These are phyloP conservation scores for Branchellion lobata DNA, from an alignment of 2,888 invertebrate genomes.

Conservation along the genomic window DNA sequence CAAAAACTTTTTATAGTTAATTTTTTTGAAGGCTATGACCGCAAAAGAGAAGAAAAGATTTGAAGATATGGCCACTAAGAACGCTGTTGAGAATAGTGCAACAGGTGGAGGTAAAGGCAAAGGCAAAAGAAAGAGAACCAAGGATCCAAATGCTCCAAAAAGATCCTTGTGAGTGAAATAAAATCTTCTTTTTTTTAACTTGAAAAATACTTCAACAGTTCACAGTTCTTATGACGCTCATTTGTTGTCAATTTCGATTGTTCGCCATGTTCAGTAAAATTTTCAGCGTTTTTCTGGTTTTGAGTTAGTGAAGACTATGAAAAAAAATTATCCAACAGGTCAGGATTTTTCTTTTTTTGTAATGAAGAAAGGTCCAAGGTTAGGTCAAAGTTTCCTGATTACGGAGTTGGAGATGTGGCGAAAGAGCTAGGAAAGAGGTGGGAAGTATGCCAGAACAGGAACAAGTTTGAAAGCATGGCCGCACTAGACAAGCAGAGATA, in stretches of 20 bases:
- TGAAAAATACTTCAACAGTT: too few relatives aligned
- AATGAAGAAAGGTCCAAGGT: constrained; percentile 94
- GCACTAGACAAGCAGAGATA: constrained; percentile 93
- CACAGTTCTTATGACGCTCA: too few relatives aligned
- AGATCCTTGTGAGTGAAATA: constrained; percentile 84
- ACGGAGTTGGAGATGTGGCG: constrained; percentile 92
- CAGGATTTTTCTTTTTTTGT: constrained; percentile 99
- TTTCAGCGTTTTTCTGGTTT: too few relatives aligned
- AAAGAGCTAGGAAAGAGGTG: constrained; percentile 92
- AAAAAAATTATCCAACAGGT: too few relatives aligned
- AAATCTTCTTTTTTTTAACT: too few relatives aligned
- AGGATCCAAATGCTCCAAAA: constrained; percentile 99
- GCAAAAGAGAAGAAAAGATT: constrained; percentile 97
- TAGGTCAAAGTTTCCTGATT: constrained; percentile 86
- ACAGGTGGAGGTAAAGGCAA: constrained; percentile 62
- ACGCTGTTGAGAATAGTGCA: constrained; percentile 74
- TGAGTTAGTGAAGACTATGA: too few relatives aligned
- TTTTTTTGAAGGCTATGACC: constrained; percentile 81
- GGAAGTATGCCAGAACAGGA: constrained; percentile 78
- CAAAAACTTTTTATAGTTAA: too few relatives aligned
- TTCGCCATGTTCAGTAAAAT: too few relatives aligned
- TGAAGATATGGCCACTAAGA: constrained; percentile 97
- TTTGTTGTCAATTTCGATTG: too few relatives aligned
- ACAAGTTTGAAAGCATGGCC: constrained; percentile 87
- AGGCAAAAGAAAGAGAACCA: constrained; percentile 79